Conservation (phyloP, 1,140 invertebrate species). For the Orius insidiosus region DNA sequence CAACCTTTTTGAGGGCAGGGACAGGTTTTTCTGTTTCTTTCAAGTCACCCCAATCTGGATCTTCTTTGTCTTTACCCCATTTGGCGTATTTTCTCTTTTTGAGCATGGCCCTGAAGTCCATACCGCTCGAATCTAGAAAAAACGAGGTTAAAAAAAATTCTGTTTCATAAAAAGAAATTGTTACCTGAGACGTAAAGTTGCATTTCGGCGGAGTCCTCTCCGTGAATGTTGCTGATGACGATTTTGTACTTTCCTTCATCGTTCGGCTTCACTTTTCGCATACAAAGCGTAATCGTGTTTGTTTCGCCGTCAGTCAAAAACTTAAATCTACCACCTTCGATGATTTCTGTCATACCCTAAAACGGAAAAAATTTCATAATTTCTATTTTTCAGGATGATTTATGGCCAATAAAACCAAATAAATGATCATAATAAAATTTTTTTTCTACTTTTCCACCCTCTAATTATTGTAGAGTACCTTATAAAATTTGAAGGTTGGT, state of each 20-base stretch:
- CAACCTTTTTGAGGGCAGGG: constrained; percentile 74
- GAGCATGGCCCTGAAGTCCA: constrained; percentile 96
- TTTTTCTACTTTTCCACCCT: too few relatives aligned
- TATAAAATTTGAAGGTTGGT: constrained; percentile 92
- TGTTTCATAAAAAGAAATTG: constrained; percentile 8
- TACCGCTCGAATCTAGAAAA: constrained; percentile 68
- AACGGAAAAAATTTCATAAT: background rate
- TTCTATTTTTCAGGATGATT: too few relatives aligned
- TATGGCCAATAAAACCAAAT: too few relatives aligned
- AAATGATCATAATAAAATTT: too few relatives aligned
- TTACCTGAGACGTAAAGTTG: constrained; percentile 89
- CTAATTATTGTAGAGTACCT: too few relatives aligned
- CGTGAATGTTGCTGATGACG: constrained; percentile 79
- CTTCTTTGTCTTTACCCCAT: constrained; percentile 76
- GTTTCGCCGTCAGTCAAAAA: constrained; percentile 76
- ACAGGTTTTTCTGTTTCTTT: constrained; percentile 79
- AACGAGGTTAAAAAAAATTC: background rate
- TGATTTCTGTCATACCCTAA: constrained; percentile 64
- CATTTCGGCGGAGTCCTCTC: constrained; percentile 87
- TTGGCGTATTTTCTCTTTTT: constrained; percentile 93
- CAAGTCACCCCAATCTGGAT: constrained; percentile 79
- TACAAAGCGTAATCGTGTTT: constrained; percentile 80
- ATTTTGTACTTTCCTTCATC: constrained; percentile 96
- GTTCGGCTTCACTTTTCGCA: constrained; percentile 86
- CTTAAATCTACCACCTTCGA: constrained; percentile 83